Evolutionary conservation across 1,140 invertebrate species (phyloP).

Genomic region (Musca domestica): DNA sequence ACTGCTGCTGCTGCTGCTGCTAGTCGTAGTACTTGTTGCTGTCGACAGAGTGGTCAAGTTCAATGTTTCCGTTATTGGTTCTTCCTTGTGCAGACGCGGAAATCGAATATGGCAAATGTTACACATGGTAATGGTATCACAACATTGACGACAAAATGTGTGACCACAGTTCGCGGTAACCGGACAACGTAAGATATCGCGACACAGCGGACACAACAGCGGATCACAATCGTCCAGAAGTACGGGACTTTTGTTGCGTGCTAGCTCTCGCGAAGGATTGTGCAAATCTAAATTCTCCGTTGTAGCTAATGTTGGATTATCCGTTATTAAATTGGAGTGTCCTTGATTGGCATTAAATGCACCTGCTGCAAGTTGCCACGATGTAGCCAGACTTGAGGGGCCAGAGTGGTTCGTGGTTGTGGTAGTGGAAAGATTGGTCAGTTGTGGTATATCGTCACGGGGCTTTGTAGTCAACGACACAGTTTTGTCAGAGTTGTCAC

Average conservation of each 20-base stretch:
- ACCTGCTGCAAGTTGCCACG: neutral
- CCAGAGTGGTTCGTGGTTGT: too few species aligned
- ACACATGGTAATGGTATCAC: constrained; percentile 48
- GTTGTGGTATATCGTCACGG: too few species aligned
- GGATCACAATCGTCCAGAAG: constrained; percentile 43
- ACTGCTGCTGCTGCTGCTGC: neutral
- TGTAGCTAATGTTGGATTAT: neutral
- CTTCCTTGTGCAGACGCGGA: constrained; percentile 31
- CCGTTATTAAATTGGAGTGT: neutral
- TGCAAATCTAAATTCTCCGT: constrained; percentile 29
- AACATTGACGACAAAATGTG: constrained; percentile 66
- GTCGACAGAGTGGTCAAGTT: constrained; percentile 28
- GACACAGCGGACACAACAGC: constrained; percentile 68
- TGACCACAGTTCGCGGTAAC: constrained; percentile 70
- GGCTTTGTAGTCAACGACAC: too few species aligned
- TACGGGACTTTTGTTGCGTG: constrained; percentile 32
- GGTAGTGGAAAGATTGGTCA: too few species aligned
- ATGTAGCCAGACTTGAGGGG: neutral
- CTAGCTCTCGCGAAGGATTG: constrained; percentile 41
- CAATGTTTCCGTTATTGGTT: constrained; percentile 24
- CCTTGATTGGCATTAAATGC: neutral
- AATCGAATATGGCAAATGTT: constrained; percentile 47
- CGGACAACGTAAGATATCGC: constrained; percentile 66
- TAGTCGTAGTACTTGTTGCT: constrained; percentile 4
- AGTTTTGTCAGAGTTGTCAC: neutral